A percentile compares a stretch with the other conserved stretches of the same genome.
Conservation (phyloP, 1,140 invertebrate genomes). For the Euglossa dilemma region DNA sequence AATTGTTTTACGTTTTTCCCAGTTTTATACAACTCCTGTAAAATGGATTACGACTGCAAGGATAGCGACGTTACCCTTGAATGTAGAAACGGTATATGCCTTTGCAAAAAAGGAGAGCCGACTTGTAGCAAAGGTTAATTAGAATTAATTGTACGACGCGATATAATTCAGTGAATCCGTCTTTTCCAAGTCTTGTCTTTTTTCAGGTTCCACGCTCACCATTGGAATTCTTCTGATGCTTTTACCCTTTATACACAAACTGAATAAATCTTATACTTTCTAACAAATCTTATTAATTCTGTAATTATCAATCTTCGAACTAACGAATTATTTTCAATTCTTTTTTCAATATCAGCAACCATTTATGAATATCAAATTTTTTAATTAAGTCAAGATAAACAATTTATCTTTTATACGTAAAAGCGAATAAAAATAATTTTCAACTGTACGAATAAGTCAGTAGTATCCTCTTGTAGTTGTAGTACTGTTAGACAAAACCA, state of each 20-base stretch:
- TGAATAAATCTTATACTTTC: neutral
- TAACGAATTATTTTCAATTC: neutral
- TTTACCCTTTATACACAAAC: neutral
- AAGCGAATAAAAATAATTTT: no score
- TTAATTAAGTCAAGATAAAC: no score
- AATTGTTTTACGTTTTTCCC: neutral
- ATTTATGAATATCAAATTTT: neutral
- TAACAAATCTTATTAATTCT: neutral
- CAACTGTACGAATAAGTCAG: no score
- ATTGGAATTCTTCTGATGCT: neutral
- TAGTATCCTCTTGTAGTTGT: no score
- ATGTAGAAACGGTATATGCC: constrained; percentile 56
- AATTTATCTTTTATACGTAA: no score
- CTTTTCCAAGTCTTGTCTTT: neutral
- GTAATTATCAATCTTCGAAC: neutral
- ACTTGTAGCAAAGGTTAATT: constrained; percentile 62
- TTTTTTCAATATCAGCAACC: neutral
- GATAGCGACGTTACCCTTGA: constrained; percentile 11
- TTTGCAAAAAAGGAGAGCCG: constrained; percentile 51
- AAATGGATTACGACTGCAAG: constrained; percentile 55
- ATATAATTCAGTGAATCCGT: constrained; percentile 13
- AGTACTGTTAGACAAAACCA: no score
- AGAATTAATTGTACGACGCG: constrained; percentile 22
- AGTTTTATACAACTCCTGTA: constrained; percentile 54
- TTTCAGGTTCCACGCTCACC: neutral